Evolutionary conservation across 2,888 invertebrate genomes (phyloP).

Genomic region (Mycogona germanica): DNA sequence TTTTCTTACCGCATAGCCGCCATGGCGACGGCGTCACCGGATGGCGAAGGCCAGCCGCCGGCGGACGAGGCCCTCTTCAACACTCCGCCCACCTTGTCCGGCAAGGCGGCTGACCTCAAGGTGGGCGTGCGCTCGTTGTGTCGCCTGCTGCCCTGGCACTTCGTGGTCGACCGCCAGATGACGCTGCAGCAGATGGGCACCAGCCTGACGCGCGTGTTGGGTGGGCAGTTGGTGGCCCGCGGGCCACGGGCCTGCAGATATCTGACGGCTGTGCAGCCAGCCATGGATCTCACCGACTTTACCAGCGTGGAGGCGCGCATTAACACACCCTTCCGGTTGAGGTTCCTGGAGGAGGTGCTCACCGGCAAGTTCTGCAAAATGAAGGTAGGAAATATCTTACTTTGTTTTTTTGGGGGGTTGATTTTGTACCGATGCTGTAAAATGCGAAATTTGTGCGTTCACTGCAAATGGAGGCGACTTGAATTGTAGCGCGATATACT

Average conservation of each 20-base stretch:
- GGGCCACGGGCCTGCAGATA: constrained; percentile 9
- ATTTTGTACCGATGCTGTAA: no score
- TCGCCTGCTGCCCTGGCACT: constrained; percentile 26
- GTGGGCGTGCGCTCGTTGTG: constrained; percentile 24
- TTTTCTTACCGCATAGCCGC: not conserved
- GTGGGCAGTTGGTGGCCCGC: constrained; percentile 4
- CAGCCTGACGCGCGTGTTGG: constrained; percentile 20
- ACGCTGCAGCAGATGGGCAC: constrained; percentile 24
- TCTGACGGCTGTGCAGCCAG: constrained; percentile 8
- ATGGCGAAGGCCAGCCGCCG: not conserved
- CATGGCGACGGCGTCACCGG: not conserved
- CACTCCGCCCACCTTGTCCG: constrained; percentile 19
- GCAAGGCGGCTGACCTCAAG: constrained; percentile 21
- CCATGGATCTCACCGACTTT: constrained; percentile 8
- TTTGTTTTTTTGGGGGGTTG: not conserved
- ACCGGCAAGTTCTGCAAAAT: not conserved
- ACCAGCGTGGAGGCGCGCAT: not conserved
- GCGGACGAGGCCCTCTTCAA: constrained; percentile 63
- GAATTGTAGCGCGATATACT: no score
- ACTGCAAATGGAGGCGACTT: no score
- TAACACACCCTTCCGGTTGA: constrained; percentile 12
- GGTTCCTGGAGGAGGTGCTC: constrained; percentile 13
- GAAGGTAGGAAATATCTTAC: constrained; percentile 1
- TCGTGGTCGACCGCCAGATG: constrained; percentile 24
- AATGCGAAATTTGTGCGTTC: no score